A percentile compares a stretch with the other conserved stretches of the same genome.
Conservation (phyloP, 2,888 invertebrate genomes). For the Pristionchus maxplancki region DNA sequence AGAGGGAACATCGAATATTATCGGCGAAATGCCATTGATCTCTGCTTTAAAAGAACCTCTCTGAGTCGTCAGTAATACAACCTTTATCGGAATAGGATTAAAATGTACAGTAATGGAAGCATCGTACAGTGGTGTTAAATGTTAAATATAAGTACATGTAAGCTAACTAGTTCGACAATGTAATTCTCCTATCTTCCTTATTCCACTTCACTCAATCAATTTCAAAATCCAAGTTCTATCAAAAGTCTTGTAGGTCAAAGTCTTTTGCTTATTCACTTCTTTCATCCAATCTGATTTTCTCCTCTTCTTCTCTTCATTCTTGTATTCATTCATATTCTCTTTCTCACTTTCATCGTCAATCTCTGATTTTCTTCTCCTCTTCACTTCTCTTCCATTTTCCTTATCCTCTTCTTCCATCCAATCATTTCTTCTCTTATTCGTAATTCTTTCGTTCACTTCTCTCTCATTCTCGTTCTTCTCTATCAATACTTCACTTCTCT, state of each 20-base stretch:
- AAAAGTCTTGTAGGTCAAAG: too few relatives aligned
- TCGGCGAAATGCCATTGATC: too few relatives aligned
- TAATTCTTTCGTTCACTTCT: background rate
- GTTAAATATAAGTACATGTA: background rate
- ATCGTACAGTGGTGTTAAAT: background rate
- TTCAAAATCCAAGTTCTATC: too few relatives aligned
- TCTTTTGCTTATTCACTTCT: background rate
- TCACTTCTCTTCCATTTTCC: background rate
- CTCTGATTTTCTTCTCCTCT: background rate
- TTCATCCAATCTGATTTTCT: background rate
- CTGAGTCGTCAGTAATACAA: background rate
- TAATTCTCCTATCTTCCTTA: background rate
- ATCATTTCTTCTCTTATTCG: background rate
- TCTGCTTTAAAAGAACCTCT: background rate
- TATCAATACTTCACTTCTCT: background rate
- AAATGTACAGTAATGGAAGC: background rate
- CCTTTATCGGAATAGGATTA: slow-evolving; percentile 7
- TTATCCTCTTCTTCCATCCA: background rate
- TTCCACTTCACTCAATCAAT: background rate
- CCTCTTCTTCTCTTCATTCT: background rate
- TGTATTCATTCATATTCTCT: background rate
- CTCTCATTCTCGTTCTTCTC: background rate
- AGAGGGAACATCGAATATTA: too few relatives aligned
- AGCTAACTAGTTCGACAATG: background rate
- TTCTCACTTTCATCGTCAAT: background rate